Percentiles rank a stretch among this genome's conserved stretches.
phyloP scores from a whole-genome alignment of 23 tunicate genomes.

The Trididemnum miniatum region DNA sequence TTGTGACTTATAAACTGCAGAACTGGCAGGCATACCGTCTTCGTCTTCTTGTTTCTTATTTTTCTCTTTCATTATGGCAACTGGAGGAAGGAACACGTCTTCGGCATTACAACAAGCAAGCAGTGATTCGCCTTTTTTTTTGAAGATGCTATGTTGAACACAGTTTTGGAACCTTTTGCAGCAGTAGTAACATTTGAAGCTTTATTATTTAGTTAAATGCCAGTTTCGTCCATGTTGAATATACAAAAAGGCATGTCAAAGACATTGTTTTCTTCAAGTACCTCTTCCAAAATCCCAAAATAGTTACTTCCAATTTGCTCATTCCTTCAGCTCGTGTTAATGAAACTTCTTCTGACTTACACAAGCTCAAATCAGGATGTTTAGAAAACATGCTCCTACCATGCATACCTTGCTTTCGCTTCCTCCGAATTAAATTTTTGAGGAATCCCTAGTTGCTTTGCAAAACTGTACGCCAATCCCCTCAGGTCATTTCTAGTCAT shows the following conservation, averaged over 20 bases:
- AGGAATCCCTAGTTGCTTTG: neutral
- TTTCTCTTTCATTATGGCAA: neutral
- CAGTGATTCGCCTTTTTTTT: neutral
- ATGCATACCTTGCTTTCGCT: neutral
- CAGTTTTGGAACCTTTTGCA: neutral
- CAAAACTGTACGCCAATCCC: neutral
- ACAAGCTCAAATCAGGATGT: neutral
- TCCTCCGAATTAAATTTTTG: neutral
- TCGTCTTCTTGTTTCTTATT: neutral
- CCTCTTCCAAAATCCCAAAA: neutral
- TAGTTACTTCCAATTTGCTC: neutral
- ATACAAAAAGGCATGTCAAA: neutral
- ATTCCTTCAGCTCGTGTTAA: neutral
- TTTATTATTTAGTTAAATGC: neutral
- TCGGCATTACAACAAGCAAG: neutral
- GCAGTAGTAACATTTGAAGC: neutral
- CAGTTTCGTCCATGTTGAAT: neutral
- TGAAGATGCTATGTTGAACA: neutral
- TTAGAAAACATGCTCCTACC: neutral
- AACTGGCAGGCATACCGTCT: neutral
- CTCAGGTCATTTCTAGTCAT: neutral
- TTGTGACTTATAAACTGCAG: neutral
- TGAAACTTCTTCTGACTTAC: neutral
- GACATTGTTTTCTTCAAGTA: neutral
- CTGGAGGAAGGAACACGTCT: neutral